These are phyloP conservation scores for Sitobion miscanthi DNA, from an alignment of 1,140 invertebrate species.

Conservation along the genomic window DNA sequence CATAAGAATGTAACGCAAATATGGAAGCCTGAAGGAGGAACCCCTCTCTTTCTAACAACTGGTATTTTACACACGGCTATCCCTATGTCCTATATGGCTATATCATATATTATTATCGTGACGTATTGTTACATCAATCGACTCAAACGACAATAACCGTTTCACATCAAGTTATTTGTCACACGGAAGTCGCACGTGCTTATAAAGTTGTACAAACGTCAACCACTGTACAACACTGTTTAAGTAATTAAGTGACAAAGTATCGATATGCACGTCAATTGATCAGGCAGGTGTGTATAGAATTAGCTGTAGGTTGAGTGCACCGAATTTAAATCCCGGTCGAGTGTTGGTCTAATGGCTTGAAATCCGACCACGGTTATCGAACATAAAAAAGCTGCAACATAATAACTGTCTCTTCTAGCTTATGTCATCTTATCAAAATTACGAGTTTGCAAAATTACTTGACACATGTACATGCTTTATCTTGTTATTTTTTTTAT, in stretches of 20 bases:
- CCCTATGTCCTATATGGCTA: no score
- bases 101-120: background rate
- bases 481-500: background rate
- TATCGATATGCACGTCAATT: background rate
- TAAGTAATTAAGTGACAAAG: no score
- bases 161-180: background rate
- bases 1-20: background rate
- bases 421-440: background rate
- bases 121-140: background rate
- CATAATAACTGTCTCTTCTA: background rate
- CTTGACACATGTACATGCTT: background rate
- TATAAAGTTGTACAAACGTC: no score
- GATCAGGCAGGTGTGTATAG: background rate
- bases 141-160: background rate
- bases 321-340: background rate
- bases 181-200: background rate
- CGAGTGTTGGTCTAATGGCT: background rate
- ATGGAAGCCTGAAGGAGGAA: background rate
- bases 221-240: background rate
- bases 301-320: background rate
- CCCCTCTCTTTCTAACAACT: background rate
- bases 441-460: background rate
- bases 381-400: background rate
- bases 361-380: background rate
- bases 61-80: background rate